Base-by-base conservation (phyloP, 2,113 vertebrate genomes). In the Lycaon pictus region DNA sequence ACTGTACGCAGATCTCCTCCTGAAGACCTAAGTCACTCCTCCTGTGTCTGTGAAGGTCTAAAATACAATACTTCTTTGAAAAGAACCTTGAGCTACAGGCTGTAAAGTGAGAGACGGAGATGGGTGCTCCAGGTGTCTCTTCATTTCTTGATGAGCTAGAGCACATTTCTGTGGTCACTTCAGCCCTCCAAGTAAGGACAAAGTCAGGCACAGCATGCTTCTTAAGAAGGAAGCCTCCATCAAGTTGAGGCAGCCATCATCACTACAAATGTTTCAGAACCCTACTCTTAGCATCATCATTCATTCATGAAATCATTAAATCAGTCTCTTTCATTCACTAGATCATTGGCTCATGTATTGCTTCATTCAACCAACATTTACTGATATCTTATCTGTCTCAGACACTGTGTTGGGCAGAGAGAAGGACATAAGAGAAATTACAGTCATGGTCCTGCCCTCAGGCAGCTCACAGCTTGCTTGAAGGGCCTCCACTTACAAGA, bases 51-150 rank as follows among this genome's bases (percentile, higher is more conserved):
- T 27, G 58, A n/a, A 94, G 15, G 11, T 35, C 12, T 51, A 58
- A 16, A 22, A 80, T 22, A 55, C 6, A 58, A 7, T 19, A 32
- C 1, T 69, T 51, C n/a, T 63, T 4, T 35, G 63, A 51, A 80
- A 80, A 76, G 35, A 62, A 48, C 12, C 19, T 15, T 37, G n/a
- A 23, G 4, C 2, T 7, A 5, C 10, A 27, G 11, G 60, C 15
- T 4, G 10, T 6, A 19, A 48, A 12, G 12, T n/a, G 6, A 5
- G 37, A 19, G 60, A 4, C 43, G 13, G 2, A 27, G 12, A 7
- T 23, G 2, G 7, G 1, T 16, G 15, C 37, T 62, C 37, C 2
- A 20, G 27, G 20, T 2, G 3, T 72, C 8, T 80, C 23, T 93
- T 80, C 23, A 32, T 58, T 53, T 13, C 9, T 29, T 15, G 10